A percentile compares a stretch with the other conserved stretches of the same genome.
These are phyloP conservation scores for Choloepus didactylus DNA, from an alignment of 2,797 vertebrate genomes.

Conservation along the genomic window DNA sequence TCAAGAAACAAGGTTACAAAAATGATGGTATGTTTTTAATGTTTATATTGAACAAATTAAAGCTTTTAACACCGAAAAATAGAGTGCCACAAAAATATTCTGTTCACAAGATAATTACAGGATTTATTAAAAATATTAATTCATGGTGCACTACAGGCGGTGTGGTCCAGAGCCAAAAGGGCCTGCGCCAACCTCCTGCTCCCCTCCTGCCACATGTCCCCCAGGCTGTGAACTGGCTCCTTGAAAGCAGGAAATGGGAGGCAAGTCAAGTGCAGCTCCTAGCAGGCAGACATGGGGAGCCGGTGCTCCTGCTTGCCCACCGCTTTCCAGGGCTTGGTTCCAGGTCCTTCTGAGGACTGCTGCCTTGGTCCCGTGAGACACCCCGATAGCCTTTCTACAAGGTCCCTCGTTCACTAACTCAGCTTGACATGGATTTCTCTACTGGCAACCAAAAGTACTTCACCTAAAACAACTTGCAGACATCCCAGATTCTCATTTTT, in stretches of 20 bases:
- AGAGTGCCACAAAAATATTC: constrained; percentile 77
- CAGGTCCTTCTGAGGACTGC: background rate
- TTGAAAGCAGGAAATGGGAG: background rate
- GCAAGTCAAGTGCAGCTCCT: background rate
- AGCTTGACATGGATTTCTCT: background rate
- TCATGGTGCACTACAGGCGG: constrained; percentile 80
- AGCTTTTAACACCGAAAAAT: constrained; percentile 75
- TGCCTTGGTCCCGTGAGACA: background rate
- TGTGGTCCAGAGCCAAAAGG: constrained; percentile 77
- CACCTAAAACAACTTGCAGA: background rate
- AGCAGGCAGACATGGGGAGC: background rate
- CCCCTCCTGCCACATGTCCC: background rate
- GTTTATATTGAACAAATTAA: constrained; percentile 83
- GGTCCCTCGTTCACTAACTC: background rate
- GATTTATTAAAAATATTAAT: constrained; percentile 84
- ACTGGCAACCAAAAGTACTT: background rate
- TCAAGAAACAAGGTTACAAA: constrained; percentile 53
- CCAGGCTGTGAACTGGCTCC: background rate
- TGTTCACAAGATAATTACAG: constrained; percentile 82
- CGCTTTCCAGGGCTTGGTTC: background rate
- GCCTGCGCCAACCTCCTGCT: constrained; percentile 66
- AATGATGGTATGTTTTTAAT: constrained; percentile 59
- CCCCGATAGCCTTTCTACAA: background rate
- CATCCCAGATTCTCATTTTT: background rate
- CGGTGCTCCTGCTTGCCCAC: background rate